Evolutionary conservation across 2,113 vertebrate species (phyloP), one percentile per base, ranked within the genome.

Genomic region (Oryzias woworae): DNA sequence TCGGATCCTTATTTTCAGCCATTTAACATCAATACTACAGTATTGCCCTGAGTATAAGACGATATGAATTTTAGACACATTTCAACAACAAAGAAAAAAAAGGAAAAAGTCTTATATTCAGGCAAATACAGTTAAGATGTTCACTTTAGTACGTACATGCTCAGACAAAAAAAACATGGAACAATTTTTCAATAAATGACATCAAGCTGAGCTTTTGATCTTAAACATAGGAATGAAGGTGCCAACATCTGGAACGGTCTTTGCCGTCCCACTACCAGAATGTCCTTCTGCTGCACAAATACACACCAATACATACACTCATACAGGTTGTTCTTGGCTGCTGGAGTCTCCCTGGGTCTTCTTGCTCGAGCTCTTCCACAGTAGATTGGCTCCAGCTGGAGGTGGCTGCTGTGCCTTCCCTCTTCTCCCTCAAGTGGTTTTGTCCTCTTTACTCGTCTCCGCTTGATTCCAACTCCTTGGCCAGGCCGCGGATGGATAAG

Each of bases 401-500:
- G 66, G 58, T 49, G 5, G 51, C 46, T 16, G 42, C 64, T 41
- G 14, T 53, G 20, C 57, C 56, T 70, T 62, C 50, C 47, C 75
- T 72, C 66, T 53, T 57, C 71, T 71, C 80, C 51, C 44, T 58
- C 74, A 69, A 67, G 67, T 61, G 5, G 18, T 66, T 42, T 3
- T 8, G 15, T 2, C n/a, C 43, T 36, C 2, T 0, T 73, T 94
- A 95, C 66, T 95, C 93, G 56, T 95, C 93, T 24, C 68, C 85
- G 1, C 28, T 82, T 0, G 80, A 62, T 2, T 92, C 80, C 0
- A 85, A 80, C 68, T 96, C 94, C 88, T 95, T 96, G 67, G 91
- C 92, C 76, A 99, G 93, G 68, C 97, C 97, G 2, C 97, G 92
- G 86, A 99, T 99, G 0, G 97, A 98, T 71, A 99, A 82, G 69